These are phyloP conservation scores for Hydropotes inermis DNA, from an alignment of 2,113 vertebrate genomes.

Conservation along the genomic window DNA sequence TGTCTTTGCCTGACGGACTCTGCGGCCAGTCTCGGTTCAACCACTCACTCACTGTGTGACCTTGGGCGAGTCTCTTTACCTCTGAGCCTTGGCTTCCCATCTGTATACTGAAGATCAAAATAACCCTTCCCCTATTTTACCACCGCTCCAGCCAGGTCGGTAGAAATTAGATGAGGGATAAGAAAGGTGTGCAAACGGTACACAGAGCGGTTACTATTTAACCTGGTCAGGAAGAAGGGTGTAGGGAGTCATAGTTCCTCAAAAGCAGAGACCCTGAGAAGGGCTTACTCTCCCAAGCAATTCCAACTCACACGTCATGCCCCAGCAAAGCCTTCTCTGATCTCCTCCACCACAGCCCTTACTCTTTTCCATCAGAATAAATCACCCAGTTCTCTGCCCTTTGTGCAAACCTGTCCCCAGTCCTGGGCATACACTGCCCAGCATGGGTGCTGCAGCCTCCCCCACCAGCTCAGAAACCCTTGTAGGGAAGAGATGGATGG, in stretches of 20 bases:
- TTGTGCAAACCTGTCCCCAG: conserved; percentile 9
- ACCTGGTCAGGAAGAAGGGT: background rate
- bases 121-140: background rate
- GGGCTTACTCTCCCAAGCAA: background rate
- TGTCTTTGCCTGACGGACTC: background rate
- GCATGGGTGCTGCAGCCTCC: background rate
- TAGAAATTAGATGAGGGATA: background rate
- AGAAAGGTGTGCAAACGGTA: background rate
- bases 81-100: conserved; percentile 40
- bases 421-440: background rate
- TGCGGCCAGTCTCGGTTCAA: background rate
- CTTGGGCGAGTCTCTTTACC: conserved; percentile 52
- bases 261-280: conserved; percentile 5
- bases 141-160: background rate
- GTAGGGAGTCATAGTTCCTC: background rate
- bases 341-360: background rate
- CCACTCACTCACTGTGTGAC: conserved; percentile 29
- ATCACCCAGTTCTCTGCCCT: background rate
- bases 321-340: background rate
- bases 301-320: background rate
- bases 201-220: background rate
- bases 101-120: background rate
- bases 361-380: conserved; percentile 11
- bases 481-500: background rate
- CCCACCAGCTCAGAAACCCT: background rate